These are phyloP conservation scores for Sardinella longiceps DNA, from an alignment of 2,797 vertebrate species.

Conservation along the genomic window DNA sequence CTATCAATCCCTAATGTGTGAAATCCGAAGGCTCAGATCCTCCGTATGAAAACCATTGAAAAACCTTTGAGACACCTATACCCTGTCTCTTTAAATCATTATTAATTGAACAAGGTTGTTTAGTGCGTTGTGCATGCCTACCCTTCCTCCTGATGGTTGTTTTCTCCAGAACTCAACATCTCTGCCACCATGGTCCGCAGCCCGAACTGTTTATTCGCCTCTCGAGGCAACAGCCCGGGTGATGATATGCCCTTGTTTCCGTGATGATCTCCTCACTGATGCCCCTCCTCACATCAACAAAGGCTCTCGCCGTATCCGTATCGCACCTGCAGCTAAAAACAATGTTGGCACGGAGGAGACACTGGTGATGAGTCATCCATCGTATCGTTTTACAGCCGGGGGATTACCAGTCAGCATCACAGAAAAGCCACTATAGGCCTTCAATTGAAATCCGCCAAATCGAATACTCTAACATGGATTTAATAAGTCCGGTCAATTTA, in stretches of 20 bases:
- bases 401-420: neutral
- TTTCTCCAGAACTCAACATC: conserved; percentile 12
- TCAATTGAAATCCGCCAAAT: no score
- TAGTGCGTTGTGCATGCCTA: neutral
- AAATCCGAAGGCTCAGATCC: neutral
- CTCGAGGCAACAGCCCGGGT: neutral
- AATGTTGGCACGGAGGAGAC: neutral
- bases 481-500: neutral
- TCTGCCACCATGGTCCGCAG: conserved; percentile 1
- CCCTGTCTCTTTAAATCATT: neutral
- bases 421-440: no score
- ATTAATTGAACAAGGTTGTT: neutral
- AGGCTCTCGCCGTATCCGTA: neutral
- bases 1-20: neutral
- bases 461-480: neutral
- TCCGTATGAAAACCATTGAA: neutral
- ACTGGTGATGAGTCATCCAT: neutral
- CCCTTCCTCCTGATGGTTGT: conserved; percentile 10
- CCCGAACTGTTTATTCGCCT: neutral
- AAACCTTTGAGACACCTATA: neutral
- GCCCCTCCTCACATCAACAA: conserved; percentile 2
- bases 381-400: neutral
- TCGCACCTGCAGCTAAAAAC: neutral
- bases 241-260: neutral
- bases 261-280: neutral